These are phyloP conservation scores for Heloderma charlesbogerti DNA, from an alignment of 2,113 vertebrate genomes.

Conservation along the genomic window DNA sequence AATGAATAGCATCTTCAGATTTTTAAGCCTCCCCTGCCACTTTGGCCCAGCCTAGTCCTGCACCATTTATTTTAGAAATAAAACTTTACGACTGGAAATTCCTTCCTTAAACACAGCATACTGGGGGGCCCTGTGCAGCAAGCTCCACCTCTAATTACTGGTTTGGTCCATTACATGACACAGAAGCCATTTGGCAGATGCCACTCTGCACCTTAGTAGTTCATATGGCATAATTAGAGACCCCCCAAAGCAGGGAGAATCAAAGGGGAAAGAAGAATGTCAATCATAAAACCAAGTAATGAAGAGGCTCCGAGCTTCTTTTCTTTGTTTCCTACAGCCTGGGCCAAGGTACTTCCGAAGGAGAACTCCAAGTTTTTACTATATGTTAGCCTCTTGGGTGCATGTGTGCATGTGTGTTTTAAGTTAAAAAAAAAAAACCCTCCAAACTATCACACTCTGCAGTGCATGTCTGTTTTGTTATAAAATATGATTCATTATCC, in stretches of 20 bases:
- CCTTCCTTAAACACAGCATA: conserved; percentile 39
- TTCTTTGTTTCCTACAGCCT: conserved; percentile 50
- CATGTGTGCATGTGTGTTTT: not conserved
- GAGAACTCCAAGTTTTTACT: conserved; percentile 46
- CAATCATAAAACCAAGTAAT: conserved; percentile 67
- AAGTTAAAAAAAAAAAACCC: conserved; percentile 17
- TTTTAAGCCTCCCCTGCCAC: not conserved
- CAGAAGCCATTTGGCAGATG: conserved; percentile 47
- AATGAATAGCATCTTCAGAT: conserved; percentile 26
- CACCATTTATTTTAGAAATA: not conserved
- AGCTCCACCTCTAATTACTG: conserved; percentile 67
- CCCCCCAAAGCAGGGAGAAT: conserved; percentile 19
- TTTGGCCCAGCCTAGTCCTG: conserved; percentile 1
- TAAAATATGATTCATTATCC: conserved; percentile 60
- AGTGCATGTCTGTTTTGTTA: conserved; percentile 45
- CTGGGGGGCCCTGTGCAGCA: conserved; percentile 41
- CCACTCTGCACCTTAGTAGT: conserved; percentile 45
- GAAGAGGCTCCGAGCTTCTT: conserved; percentile 31
- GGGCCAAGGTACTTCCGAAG: conserved; percentile 58
- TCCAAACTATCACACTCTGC: conserved; percentile 33
- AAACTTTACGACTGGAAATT: conserved; percentile 65
- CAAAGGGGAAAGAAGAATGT: conserved; percentile 64
- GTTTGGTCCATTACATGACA: conserved; percentile 60
- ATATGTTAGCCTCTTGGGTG: conserved; percentile 35
- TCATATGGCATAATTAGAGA: conserved; percentile 70